phyloP scores from a whole-genome alignment of 2,888 invertebrate genomes.

The Celastrina argiolus region DNA sequence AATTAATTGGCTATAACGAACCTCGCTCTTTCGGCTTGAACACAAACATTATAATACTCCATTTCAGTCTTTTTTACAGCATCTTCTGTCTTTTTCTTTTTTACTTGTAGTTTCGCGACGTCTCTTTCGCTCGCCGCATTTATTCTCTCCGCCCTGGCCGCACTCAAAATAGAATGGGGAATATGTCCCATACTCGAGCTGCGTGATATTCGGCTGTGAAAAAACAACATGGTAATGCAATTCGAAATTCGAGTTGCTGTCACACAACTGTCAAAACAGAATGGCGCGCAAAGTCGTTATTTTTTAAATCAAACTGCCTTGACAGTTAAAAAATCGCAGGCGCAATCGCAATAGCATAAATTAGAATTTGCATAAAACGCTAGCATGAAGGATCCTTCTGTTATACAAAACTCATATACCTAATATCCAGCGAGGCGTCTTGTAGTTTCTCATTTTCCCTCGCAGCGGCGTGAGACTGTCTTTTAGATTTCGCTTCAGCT shows the following conservation, averaged over 20 bases:
- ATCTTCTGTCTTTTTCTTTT: constrained; percentile 93
- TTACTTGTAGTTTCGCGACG: constrained; percentile 88
- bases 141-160: constrained; percentile 59
- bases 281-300: neutral
- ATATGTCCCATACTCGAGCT: constrained; percentile 78
- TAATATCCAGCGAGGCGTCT: constrained; percentile 79
- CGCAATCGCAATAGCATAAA: constrained; percentile 41
- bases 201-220: constrained; percentile 65
- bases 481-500: constrained; percentile 93
- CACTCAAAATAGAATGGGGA: constrained; percentile 71
- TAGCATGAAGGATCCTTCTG: constrained; percentile 59
- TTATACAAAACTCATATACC: constrained; percentile 42
- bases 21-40: constrained; percentile 92
- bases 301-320: neutral
- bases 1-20: constrained; percentile 44
- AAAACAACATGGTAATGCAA: constrained; percentile 32
- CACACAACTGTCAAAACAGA: constrained; percentile 8
- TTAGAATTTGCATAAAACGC: constrained; percentile 10
- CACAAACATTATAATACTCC: constrained; percentile 94
- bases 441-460: constrained; percentile 95
- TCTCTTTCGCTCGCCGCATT: constrained; percentile 76
- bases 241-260: constrained; percentile 15
- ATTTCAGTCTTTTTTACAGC: constrained; percentile 94
- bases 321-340: constrained; percentile 39
- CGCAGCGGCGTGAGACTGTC: constrained; percentile 90